These are phyloP conservation scores for Drosophila nr. perissopoda DNA, from an alignment of 2,888 invertebrate species.

Conservation along the genomic window DNA sequence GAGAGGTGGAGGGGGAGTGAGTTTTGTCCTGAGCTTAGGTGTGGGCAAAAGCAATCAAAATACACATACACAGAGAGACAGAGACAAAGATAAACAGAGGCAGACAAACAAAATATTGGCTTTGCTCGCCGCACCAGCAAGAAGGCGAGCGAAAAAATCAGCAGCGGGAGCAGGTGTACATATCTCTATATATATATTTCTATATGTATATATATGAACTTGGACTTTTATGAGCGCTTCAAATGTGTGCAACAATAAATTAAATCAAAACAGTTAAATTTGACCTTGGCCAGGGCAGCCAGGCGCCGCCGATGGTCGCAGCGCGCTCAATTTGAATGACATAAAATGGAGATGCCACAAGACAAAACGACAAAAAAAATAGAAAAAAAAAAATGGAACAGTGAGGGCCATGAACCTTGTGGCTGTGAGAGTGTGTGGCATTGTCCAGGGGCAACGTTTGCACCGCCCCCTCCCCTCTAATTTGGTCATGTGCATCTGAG, in stretches of 20 bases:
- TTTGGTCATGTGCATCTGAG: slow-evolving; percentile 44
- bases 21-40: slow-evolving; percentile 6
- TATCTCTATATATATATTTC: slow-evolving; percentile 15
- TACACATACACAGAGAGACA: slow-evolving; percentile 55
- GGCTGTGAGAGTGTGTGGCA: slow-evolving; percentile 28
- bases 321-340: slow-evolving; percentile 36
- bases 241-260: slow-evolving; percentile 76
- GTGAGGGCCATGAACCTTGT: slow-evolving; percentile 61
- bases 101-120: slow-evolving; percentile 77
- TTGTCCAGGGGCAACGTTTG: slow-evolving; percentile 45
- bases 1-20: slow-evolving; percentile 1
- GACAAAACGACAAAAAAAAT: neutral
- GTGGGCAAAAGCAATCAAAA: slow-evolving; percentile 76
- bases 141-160: slow-evolving; percentile 12
- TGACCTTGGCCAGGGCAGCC: slow-evolving; percentile 67
- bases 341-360: slow-evolving; percentile 25
- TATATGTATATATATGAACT: slow-evolving; percentile 24
- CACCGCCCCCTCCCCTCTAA: neutral
- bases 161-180: slow-evolving; percentile 49
- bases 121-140: slow-evolving; percentile 52
- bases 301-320: slow-evolving; percentile 35
- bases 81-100: slow-evolving; percentile 70
- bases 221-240: slow-evolving; percentile 60
- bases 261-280: slow-evolving; percentile 76
- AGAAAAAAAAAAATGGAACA: neutral